Evolutionary conservation across 2,797 vertebrate species (phyloP), one percentile per base, ranked within the genome.

Genomic region (Balearica regulorum): DNA sequence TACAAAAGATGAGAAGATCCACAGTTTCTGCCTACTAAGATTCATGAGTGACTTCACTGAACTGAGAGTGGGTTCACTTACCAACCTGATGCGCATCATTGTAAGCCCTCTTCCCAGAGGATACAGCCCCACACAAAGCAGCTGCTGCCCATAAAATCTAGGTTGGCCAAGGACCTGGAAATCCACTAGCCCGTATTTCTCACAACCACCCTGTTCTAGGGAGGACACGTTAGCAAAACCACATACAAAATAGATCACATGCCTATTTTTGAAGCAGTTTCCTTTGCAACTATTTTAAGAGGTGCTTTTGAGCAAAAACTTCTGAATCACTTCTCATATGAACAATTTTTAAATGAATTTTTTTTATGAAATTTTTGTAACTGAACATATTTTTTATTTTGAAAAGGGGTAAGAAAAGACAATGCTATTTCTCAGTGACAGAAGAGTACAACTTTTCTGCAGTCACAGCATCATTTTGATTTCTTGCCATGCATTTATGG

Each of bases 241-340:
- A 26, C 6, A 1, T 1, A 20, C 0, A 2, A 14, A 83, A 80
- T 0, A 16, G 29, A 28, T 21, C 22, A 4, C 17, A 7, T 2
- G 21, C 41, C 33, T 48, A 6, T 13, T 82, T 37, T 35, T 51
- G 29, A 85, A 48, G 46, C 62, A 10, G 44, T 22, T 82, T 48
- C n/a, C 65, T 69, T 29, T 16, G 37, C 41, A 61, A 3, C 43
- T 66, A 21, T 33, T 89, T 73, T 22, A 53, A 69, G 83, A 61
- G 71, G 17, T 18, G 41, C 19, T 68, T 70, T 44, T 31, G 39
- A 82, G n/a, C 37, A 22, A 65, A 65, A 55, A 21, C 4, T 15
- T 20, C 28, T 41, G 79, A 57, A 26, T 13, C 37, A 14, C 9
- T 44, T 41, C 64, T 37, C 65, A 7, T 18, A 46, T 7, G 35